Evolutionary conservation across 2,888 invertebrate genomes (phyloP).

Genomic region (Ariolimax columbianus): DNA sequence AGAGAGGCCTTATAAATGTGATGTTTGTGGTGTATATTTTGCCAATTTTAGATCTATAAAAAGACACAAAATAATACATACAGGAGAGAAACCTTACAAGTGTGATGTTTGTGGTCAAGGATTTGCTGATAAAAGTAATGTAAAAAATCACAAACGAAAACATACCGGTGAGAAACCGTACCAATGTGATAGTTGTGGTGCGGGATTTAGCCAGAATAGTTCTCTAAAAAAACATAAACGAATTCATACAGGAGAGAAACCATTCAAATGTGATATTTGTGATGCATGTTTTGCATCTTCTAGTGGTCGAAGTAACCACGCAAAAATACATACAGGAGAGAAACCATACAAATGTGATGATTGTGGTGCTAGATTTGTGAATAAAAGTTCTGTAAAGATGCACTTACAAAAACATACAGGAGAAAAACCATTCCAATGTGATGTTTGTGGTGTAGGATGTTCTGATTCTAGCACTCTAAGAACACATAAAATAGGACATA

Average conservation of each 20-base stretch:
- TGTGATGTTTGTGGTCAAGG: neutral
- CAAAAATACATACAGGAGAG: no score
- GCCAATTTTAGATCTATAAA: neutral
- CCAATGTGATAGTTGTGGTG: no score
- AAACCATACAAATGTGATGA: neutral
- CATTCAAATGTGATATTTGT: no score
- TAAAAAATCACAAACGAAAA: no score
- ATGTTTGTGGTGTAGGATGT: neutral
- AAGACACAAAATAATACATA: neutral
- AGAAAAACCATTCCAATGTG: neutral
- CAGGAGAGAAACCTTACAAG: neutral
- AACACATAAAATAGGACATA: neutral
- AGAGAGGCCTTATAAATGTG: slow-evolving; percentile 2
- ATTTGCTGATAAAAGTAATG: neutral
- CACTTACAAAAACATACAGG: neutral
- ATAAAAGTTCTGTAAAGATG: neutral
- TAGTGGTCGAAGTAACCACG: no score
- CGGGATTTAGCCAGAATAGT: no score
- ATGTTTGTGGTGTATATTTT: neutral
- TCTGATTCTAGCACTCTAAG: neutral
- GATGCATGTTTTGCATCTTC: no score
- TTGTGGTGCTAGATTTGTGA: neutral
- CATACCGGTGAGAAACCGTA: neutral
- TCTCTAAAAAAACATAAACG: no score
- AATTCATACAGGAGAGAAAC: no score